Conservation (phyloP, 2,113 vertebrate species). For the Pseudorectes ferrugineus region DNA sequence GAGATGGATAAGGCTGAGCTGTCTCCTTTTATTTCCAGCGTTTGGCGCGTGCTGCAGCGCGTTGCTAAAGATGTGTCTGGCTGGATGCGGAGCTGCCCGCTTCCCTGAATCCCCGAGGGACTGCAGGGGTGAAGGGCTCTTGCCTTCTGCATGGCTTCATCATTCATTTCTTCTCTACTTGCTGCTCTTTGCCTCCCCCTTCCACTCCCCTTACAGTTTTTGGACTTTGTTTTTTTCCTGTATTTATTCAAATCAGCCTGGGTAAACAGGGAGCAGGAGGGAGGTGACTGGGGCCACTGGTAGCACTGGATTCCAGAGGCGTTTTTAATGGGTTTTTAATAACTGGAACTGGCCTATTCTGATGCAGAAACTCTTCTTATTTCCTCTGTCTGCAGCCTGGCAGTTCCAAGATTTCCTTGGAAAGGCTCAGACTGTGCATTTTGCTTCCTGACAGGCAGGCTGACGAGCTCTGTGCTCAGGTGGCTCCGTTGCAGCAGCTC, state of each 20-base stretch:
- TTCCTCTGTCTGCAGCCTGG: not conserved
- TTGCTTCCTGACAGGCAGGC: not conserved
- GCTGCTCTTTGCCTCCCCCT: not conserved
- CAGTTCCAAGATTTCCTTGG: not conserved
- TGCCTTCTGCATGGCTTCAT: not conserved
- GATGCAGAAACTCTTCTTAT: not conserved
- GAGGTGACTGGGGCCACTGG: not conserved
- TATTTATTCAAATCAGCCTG: not conserved
- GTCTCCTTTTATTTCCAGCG: slow-evolving; percentile 17
- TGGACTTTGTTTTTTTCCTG: not conserved
- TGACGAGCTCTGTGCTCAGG: not conserved
- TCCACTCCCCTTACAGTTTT: not conserved
- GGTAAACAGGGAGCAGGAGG: not conserved
- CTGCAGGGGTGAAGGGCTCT: not conserved
- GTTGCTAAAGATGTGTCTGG: not conserved
- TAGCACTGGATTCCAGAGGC: not conserved
- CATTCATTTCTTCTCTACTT: not conserved
- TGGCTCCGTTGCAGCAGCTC: not conserved
- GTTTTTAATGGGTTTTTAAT: not conserved
- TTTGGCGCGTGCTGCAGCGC: not conserved
- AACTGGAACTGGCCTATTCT: not conserved
- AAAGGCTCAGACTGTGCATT: not conserved
- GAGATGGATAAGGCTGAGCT: slow-evolving; percentile 31
- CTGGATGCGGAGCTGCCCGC: not conserved
- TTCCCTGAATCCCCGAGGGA: not conserved